Percentiles rank a stretch among this genome's conserved stretches.
These are phyloP conservation scores for Mesocentrotus franciscanus DNA, from an alignment of 53 echinoderm and acorn worm genomes.

Conservation along the genomic window DNA sequence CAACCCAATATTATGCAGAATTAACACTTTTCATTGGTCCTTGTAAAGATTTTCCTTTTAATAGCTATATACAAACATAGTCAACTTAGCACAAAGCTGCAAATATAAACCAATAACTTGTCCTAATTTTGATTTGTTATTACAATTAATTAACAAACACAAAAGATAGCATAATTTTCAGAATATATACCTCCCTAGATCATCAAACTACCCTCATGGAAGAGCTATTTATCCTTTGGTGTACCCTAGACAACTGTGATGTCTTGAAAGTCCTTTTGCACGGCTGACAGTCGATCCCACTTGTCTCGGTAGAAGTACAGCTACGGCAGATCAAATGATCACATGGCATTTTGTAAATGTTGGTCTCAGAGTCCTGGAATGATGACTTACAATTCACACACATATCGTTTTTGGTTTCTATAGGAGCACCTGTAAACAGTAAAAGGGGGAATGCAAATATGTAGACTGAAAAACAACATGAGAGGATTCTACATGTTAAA, in stretches of 20 bases:
- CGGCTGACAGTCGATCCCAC: neutral
- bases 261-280: constrained; percentile 18
- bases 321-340: constrained; percentile 34
- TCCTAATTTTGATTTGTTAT: too few relatives aligned
- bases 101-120: too few relatives aligned
- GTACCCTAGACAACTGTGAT: constrained; percentile 51
- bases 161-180: too few relatives aligned
- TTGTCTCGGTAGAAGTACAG: neutral
- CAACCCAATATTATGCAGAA: too few relatives aligned
- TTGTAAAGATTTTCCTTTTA: too few relatives aligned
- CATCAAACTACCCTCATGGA: neutral
- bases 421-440: neutral
- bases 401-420: neutral
- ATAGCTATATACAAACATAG: too few relatives aligned
- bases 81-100: too few relatives aligned
- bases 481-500: too few relatives aligned
- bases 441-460: neutral
- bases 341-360: constrained; percentile 50
- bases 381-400: constrained; percentile 32
- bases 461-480: neutral
- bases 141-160: too few relatives aligned
- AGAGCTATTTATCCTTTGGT: neutral
- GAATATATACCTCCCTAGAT: too few relatives aligned
- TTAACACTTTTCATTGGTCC: too few relatives aligned
- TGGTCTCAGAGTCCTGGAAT: neutral